Conservation (phyloP, 2,113 vertebrate species). For the Machaerirhynchus nigripectus region DNA sequence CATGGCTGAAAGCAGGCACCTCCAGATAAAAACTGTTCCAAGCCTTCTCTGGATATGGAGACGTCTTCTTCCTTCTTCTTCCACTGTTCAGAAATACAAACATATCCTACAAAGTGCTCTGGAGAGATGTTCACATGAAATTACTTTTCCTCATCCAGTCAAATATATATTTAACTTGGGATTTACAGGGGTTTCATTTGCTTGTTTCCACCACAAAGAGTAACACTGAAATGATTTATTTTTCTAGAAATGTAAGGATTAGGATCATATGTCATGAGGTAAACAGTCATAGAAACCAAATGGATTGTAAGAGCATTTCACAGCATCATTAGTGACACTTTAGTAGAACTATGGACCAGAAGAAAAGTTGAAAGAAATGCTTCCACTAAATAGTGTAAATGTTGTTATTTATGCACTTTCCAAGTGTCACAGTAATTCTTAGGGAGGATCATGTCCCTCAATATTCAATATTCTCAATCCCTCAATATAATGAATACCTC, state of each 20-base stretch:
- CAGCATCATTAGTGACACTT: conserved; percentile 38
- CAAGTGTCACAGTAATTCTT: background rate
- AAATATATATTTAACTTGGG: background rate
- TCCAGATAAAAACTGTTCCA: background rate
- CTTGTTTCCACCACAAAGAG: background rate
- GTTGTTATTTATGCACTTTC: conserved; percentile 21
- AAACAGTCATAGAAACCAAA: background rate
- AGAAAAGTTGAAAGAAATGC: conserved; percentile 27
- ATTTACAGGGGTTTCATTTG: background rate
- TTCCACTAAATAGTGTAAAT: conserved; percentile 13
- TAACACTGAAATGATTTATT: background rate
- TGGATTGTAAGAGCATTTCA: background rate
- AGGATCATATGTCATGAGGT: background rate
- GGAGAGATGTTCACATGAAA: background rate
- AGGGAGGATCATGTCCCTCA: background rate
- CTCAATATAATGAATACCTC: no score
- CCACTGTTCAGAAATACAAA: background rate
- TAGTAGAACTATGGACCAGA: background rate
- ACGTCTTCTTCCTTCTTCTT: background rate
- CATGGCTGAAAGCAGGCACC: background rate
- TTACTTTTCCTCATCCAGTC: background rate
- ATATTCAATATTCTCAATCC: no score
- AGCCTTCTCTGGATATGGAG: background rate
- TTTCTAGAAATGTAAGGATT: conserved; percentile 28
- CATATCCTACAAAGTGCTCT: background rate